phyloP scores from a whole-genome alignment of 2,797 vertebrate genomes.

The Sebastes dallii region DNA sequence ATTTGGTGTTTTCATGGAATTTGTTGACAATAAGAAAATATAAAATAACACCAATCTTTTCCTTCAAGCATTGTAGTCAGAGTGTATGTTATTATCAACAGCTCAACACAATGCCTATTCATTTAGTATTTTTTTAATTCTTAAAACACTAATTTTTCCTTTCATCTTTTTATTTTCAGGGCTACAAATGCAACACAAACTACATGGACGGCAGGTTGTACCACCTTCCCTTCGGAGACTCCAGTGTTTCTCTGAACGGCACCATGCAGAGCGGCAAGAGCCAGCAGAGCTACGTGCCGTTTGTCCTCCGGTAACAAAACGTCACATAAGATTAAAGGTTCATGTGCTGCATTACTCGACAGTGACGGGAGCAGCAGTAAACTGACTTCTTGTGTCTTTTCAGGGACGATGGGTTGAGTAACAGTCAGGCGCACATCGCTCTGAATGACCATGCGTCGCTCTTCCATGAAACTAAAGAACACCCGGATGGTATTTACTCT shows the following conservation, averaged over 20 bases:
- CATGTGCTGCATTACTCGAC: too few relatives aligned
- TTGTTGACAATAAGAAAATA: background rate
- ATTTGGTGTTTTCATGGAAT: too few relatives aligned
- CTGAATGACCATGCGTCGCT: conserved; percentile 85
- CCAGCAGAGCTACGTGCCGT: conserved; percentile 94
- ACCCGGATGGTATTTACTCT: conserved; percentile 77
- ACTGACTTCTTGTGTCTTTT: conserved; percentile 20
- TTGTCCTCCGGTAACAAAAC: conserved; percentile 86
- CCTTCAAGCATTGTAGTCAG: background rate
- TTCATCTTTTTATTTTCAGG: conserved; percentile 65
- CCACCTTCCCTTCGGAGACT: conserved; percentile 87
- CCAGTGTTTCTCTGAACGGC: conserved; percentile 89
- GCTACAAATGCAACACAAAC: conserved; percentile 85
- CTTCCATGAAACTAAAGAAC: conserved; percentile 84
- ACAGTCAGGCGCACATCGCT: conserved; percentile 83
- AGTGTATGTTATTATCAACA: background rate
- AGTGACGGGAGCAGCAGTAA: background rate
- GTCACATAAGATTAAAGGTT: rapidly evolving
- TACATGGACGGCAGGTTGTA: conserved; percentile 87
- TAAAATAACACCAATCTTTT: background rate
- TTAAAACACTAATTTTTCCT: background rate
- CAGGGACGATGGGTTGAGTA: conserved; percentile 89
- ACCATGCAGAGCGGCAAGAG: conserved; percentile 93
- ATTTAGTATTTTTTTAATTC: background rate
- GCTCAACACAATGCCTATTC: background rate